These are phyloP conservation scores for Calliphora vomitoria DNA, from an alignment of 2,888 invertebrate genomes.

Conservation along the genomic window DNA sequence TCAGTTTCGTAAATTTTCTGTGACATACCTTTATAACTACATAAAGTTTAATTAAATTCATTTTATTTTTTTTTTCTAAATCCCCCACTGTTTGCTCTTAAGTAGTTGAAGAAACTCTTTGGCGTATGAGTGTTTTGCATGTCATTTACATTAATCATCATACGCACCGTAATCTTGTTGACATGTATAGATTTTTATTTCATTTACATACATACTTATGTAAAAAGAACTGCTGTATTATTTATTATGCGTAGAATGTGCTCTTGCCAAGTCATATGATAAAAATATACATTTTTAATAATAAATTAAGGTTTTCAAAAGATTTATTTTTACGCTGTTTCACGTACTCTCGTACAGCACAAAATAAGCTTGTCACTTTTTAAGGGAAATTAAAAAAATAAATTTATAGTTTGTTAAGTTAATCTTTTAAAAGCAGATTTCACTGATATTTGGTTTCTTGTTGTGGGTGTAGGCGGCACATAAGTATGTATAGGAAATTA, in stretches of 20 bases:
- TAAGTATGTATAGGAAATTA: neutral
- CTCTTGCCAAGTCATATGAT: neutral
- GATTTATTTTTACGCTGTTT: neutral
- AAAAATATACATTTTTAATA: conserved; percentile 10
- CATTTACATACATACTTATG: neutral
- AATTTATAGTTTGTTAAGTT: neutral
- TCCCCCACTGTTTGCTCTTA: neutral
- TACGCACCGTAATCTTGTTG: conserved; percentile 13
- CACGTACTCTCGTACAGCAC: neutral
- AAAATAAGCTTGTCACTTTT: neutral
- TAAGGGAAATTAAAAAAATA: neutral
- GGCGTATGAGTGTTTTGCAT: conserved; percentile 11
- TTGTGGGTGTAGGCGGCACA: neutral
- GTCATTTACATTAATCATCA: conserved; percentile 22
- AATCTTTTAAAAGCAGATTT: neutral
- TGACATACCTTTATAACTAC: too few relatives aligned
- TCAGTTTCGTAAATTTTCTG: too few relatives aligned
- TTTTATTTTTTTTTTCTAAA: too few relatives aligned
- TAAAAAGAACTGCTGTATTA: neutral
- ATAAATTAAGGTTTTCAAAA: neutral
- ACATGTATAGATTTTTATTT: neutral
- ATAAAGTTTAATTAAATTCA: too few relatives aligned
- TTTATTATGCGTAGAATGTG: neutral
- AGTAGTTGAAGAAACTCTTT: neutral
- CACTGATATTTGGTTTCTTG: neutral